Conservation (phyloP, 2,888 invertebrate species). For the Pinctada fucata region DNA sequence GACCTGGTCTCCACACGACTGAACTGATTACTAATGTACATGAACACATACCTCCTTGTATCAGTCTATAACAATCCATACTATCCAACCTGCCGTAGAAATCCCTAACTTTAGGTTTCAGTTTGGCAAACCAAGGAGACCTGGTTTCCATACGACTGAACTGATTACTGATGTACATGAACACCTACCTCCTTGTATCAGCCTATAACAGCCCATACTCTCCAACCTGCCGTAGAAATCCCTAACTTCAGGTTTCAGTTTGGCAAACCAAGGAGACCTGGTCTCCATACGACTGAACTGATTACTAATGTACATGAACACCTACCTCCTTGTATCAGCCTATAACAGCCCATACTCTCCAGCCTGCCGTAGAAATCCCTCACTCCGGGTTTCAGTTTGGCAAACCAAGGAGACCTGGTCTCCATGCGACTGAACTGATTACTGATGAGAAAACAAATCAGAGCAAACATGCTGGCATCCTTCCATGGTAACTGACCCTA, state of each 20-base stretch:
- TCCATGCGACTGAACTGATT: slow-evolving; percentile 62
- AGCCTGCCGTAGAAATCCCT: slow-evolving; percentile 79
- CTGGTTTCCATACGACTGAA: slow-evolving; percentile 62
- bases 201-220: slow-evolving; percentile 75
- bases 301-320: slow-evolving; percentile 61
- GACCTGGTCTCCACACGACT: slow-evolving; percentile 62
- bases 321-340: slow-evolving; percentile 78
- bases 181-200: slow-evolving; percentile 73
- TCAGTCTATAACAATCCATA: slow-evolving; percentile 75
- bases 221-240: slow-evolving; percentile 80
- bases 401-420: slow-evolving; percentile 68
- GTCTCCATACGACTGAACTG: slow-evolving; percentile 61
- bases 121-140: slow-evolving; percentile 67
- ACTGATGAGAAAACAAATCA: slow-evolving; percentile 73
- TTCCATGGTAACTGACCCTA: slow-evolving; percentile 74
- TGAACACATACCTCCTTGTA: too few species aligned
- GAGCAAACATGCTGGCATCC: slow-evolving; percentile 70
- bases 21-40: slow-evolving; percentile 63
- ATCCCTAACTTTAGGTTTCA: slow-evolving; percentile 78
- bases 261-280: slow-evolving; percentile 66
- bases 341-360: slow-evolving; percentile 77
- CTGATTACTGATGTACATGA: too few species aligned
- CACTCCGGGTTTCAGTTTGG: slow-evolving; percentile 77
- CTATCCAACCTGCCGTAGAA: slow-evolving; percentile 79
- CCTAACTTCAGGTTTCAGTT: slow-evolving; percentile 78